A percentile compares a stretch with the other conserved stretches of the same genome.
These are phyloP conservation scores for Ceratitis capitata DNA, from an alignment of 1,140 invertebrate genomes.

Conservation along the genomic window DNA sequence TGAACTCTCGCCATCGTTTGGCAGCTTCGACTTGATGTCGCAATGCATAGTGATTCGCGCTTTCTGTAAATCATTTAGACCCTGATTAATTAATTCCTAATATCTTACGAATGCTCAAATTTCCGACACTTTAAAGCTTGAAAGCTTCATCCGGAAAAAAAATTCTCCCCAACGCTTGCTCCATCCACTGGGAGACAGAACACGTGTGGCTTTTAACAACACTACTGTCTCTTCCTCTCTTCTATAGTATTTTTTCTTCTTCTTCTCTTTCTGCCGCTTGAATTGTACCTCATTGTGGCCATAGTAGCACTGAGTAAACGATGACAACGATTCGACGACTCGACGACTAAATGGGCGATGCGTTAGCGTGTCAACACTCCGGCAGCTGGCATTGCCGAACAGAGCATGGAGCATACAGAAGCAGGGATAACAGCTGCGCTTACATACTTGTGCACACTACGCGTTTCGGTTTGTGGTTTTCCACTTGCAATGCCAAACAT, in stretches of 20 bases:
- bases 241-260: too few relatives aligned
- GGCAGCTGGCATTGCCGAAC: background rate
- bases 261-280: background rate
- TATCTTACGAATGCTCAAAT: too few relatives aligned
- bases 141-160: background rate
- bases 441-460: background rate
- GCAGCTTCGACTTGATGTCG: too few relatives aligned
- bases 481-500: background rate
- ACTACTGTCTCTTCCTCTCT: background rate
- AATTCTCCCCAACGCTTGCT: background rate
- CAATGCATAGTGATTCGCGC: too few relatives aligned
- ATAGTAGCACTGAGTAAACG: background rate
- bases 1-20: too few relatives aligned
- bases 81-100: too few relatives aligned
- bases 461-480: background rate
- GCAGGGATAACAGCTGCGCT: background rate
- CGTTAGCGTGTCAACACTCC: background rate
- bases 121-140: background rate
- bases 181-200: background rate
- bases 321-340: background rate
- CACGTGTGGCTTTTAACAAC: background rate
- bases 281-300: background rate
- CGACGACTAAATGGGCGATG: background rate
- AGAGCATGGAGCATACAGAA: background rate
- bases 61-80: too few relatives aligned